These are phyloP conservation scores for Pristis pectinata DNA, from an alignment of 2,797 vertebrate genomes.

Conservation along the genomic window DNA sequence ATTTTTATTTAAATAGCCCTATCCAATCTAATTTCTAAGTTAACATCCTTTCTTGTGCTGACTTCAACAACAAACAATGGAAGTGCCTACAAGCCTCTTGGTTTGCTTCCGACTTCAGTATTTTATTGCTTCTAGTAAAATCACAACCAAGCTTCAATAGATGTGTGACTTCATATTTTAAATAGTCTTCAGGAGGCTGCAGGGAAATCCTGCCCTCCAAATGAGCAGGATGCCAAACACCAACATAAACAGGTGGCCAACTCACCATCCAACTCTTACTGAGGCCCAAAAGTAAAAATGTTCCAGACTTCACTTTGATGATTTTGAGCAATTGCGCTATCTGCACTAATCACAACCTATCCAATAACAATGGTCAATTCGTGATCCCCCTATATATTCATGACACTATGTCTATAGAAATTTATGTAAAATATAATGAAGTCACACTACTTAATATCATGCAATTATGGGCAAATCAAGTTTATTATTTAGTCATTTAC, in stretches of 20 bases:
- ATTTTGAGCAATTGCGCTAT: no score
- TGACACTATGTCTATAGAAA: neutral
- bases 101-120: neutral
- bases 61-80: neutral
- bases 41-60: no score
- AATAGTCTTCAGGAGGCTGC: neutral
- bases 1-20: no score
- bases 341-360: neutral
- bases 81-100: neutral
- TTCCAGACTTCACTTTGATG: neutral
- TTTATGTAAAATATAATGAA: neutral
- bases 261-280: neutral
- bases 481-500: neutral
- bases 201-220: neutral
- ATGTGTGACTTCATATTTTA: neutral
- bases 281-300: neutral
- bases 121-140: neutral
- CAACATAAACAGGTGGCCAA: neutral
- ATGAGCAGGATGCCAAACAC: neutral
- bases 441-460: neutral
- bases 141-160: neutral
- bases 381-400: neutral
- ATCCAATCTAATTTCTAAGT: no score
- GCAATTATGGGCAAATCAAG: neutral
- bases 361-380: neutral